phyloP scores from a whole-genome alignment of 2,797 vertebrate genomes.

The Sandelia bainsii region DNA sequence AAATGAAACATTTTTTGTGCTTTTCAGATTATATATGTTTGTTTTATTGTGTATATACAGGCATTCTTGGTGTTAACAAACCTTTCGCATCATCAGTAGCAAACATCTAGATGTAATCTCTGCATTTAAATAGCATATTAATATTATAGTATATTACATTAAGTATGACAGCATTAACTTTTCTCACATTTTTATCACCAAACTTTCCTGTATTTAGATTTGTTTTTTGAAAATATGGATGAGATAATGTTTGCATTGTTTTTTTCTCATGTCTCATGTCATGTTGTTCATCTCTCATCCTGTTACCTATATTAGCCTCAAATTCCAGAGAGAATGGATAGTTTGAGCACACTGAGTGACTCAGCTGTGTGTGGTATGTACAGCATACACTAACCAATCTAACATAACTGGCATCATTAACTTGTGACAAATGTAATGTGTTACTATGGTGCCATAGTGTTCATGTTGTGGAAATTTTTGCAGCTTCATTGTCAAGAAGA shows the following conservation, averaged over 20 bases:
- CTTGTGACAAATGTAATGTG: neutral
- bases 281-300: conserved; percentile 17
- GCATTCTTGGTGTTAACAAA: neutral
- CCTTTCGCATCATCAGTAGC: neutral
- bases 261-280: conserved; percentile 28
- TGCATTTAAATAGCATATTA: neutral
- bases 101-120: neutral
- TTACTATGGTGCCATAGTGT: neutral
- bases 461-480: conserved; percentile 41
- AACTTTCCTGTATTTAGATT: no score
- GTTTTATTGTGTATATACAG: neutral
- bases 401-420: conserved; percentile 5
- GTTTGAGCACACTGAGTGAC: conserved; percentile 79
- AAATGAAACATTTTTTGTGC: neutral
- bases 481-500: conserved; percentile 80
- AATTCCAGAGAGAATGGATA: conserved; percentile 85
- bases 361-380: conserved; percentile 80
- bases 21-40: neutral
- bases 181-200: no score
- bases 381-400: conserved; percentile 5
- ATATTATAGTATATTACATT: no score
- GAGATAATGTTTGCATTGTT: conserved; percentile 17
- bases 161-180: no score
- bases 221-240: neutral
- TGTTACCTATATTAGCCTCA: conserved; percentile 78